Percentiles rank a stretch among this genome's conserved stretches.
phyloP scores from a whole-genome alignment of 2,888 invertebrate genomes.

The Metopia argyrocephala region DNA sequence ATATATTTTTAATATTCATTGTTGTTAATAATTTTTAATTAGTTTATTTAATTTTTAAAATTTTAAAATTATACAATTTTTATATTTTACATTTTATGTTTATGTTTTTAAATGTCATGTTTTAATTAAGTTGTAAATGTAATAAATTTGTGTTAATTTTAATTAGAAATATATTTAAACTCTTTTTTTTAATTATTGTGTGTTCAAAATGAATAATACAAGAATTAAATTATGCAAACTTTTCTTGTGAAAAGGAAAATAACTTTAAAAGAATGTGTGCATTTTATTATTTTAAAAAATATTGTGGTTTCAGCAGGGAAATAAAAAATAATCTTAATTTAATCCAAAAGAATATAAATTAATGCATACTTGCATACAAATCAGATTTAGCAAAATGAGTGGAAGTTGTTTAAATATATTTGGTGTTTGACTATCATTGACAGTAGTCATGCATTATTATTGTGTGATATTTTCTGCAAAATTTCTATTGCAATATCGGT shows the following conservation, averaged over 20 bases:
- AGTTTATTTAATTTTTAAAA: conserved; percentile 41
- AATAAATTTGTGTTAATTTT: conserved; percentile 51
- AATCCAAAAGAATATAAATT: no score
- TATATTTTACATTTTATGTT: conserved; percentile 16
- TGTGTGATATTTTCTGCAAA: no score
- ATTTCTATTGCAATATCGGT: no score
- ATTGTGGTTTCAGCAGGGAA: no score
- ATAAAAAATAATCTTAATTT: no score
- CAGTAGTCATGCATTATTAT: no score
- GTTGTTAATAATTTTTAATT: conserved; percentile 58
- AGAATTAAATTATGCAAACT: conserved; percentile 52
- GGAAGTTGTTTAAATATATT: no score
- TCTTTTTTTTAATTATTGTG: conserved; percentile 37
- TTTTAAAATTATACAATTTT: conserved; percentile 28
- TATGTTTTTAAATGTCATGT: neutral
- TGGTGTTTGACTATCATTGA: no score
- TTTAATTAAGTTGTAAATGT: conserved; percentile 41
- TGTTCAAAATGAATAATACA: conserved; percentile 40
- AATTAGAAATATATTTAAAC: conserved; percentile 16
- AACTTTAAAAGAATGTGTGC: conserved; percentile 1
- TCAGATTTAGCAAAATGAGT: no score
- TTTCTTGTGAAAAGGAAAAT: conserved; percentile 41
- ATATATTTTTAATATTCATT: conserved; percentile 40
- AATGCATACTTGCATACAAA: no score
- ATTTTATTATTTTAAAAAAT: neutral